These are phyloP conservation scores for Odontocerum albicorne DNA, from an alignment of 2,888 invertebrate species.

Conservation along the genomic window DNA sequence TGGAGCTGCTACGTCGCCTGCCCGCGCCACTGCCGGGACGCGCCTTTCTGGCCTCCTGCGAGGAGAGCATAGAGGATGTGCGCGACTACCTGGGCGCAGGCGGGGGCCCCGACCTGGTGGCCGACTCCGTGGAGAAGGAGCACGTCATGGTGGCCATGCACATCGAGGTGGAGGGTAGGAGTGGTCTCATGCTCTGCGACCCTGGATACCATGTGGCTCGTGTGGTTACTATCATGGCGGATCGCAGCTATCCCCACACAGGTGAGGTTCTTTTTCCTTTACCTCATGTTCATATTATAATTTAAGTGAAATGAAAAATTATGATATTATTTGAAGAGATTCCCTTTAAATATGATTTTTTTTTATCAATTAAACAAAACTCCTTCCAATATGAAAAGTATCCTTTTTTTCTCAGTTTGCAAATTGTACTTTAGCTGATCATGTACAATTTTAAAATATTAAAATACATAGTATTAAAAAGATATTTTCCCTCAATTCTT, in stretches of 20 bases:
- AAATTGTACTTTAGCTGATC: too few species aligned
- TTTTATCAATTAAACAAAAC: too few species aligned
- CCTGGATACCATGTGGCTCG: constrained; percentile 90
- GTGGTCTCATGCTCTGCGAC: constrained; percentile 80
- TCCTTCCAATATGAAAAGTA: too few species aligned
- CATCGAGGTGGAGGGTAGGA: constrained; percentile 70
- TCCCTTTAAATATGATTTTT: too few species aligned
- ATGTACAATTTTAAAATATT: too few species aligned
- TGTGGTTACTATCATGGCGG: constrained; percentile 84
- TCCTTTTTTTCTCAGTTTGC: too few species aligned
- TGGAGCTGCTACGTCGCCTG: constrained; percentile 73
- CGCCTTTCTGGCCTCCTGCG: constrained; percentile 80
- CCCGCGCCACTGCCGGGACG: constrained; percentile 67
- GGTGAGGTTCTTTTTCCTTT: constrained; percentile 50
- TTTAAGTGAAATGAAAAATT: too few species aligned
- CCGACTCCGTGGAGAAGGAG: constrained; percentile 76
- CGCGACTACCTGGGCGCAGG: constrained; percentile 63
- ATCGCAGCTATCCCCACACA: constrained; percentile 83
- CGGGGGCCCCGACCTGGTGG: constrained; percentile 58
- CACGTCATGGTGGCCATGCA: constrained; percentile 82
- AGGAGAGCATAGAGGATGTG: constrained; percentile 73
- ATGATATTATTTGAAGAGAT: too few species aligned
- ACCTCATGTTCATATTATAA: too few species aligned
- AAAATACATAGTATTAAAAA: too few species aligned
- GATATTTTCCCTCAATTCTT: constrained; percentile 20